These are phyloP conservation scores for Bovichtus variegatus DNA, from an alignment of 2,797 vertebrate genomes.

Conservation along the genomic window DNA sequence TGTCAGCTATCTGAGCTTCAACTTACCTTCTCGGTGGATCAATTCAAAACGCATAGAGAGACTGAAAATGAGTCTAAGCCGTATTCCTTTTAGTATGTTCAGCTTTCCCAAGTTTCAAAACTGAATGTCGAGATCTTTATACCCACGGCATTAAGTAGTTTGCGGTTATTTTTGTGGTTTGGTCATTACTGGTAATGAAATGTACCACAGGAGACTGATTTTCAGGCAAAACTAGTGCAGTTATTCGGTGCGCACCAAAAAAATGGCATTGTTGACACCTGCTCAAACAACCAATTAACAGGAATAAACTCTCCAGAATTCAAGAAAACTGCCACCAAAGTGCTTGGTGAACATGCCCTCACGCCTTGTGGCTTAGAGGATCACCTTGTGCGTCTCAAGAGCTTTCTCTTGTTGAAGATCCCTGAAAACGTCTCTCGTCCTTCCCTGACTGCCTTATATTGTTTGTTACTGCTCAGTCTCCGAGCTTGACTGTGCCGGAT, in stretches of 20 bases:
- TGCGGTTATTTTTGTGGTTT: constrained; percentile 17
- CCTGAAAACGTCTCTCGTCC: constrained; percentile 47
- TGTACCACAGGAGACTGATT: not conserved
- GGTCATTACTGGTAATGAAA: constrained; percentile 4
- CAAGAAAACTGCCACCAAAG: constrained; percentile 7
- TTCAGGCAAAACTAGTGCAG: constrained; percentile 3
- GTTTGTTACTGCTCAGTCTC: constrained; percentile 66
- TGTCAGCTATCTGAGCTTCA: not conserved
- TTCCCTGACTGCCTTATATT: constrained; percentile 68
- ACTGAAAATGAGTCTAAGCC: not conserved
- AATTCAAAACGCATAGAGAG: not conserved
- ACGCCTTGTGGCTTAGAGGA: constrained; percentile 39
- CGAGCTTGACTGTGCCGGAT: constrained; percentile 42
- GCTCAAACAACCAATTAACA: constrained; percentile 30
- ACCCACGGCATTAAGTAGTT: not conserved
- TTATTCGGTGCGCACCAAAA: constrained; percentile 16
- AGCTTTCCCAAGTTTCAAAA: not conserved
- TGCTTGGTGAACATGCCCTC: constrained; percentile 8
- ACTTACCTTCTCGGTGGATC: not conserved
- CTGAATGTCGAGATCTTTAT: not conserved
- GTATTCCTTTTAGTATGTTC: not conserved
- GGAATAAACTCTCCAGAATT: constrained; percentile 33
- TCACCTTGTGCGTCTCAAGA: constrained; percentile 49
- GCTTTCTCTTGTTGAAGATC: constrained; percentile 48
- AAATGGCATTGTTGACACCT: constrained; percentile 2